Evolutionary conservation across 1,140 invertebrate species (phyloP), one percentile per base, ranked within the genome.

Genomic region (Linepithema humile): DNA sequence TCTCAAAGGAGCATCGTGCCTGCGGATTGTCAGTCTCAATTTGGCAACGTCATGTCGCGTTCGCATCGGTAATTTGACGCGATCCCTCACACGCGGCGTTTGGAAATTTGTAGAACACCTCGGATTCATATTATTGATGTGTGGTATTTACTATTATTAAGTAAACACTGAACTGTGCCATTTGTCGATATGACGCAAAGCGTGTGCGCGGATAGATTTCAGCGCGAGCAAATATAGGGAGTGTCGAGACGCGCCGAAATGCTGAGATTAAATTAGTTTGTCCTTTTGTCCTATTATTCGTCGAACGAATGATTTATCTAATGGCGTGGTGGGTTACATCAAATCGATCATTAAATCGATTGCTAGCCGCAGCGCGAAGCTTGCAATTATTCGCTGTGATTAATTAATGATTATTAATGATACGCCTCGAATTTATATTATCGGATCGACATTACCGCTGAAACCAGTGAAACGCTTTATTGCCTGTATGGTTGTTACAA

Each of bases 231-330:
- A 86, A 87, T 67, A 85, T 26, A 85, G 17, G 60, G 45, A 23
- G 20, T 45, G 5, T 12, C 32, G 45, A 60, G 48, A 48, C 59
- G 53, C 50, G 3, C 29, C 59, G n/a, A 32, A 26, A 10, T 26
- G 26, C 23, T 20, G 69, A 48, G 55, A 69, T 86, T 64, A 45
- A 87, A 87, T 86, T 87, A 77, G 48, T 86, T 77, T 70, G 57
- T 86, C 70, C 86, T 60, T 86, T 86, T 2, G 48, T 48, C 29
- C 17, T 62, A 26, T 23, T 74, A 43, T 83, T 87, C 74, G 62
- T 50, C 48, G 40, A 75, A 69, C 50, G 43, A 60, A 45, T 50
- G 55, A 82, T 87, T 83, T 87, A 87, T 87, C 84, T 83, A 83
- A 86, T 74, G 35, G 38, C 2, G 35, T 29, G 12, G 6, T 3